phyloP scores from a whole-genome alignment of 2,113 vertebrate species.

The Hypomesus transpacificus region DNA sequence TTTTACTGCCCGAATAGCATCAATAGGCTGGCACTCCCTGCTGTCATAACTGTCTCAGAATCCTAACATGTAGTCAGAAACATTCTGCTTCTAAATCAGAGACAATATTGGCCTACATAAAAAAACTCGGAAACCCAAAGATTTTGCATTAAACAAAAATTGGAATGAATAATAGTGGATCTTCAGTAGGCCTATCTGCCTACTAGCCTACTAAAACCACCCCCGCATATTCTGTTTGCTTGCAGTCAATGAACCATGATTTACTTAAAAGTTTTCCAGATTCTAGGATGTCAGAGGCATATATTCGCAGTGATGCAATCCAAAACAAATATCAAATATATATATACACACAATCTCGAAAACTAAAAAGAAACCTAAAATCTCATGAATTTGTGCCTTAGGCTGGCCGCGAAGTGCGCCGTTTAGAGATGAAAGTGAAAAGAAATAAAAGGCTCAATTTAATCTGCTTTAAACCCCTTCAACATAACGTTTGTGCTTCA shows the following conservation, averaged over 20 bases:
- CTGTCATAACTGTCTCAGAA: no score
- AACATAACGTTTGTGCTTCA: conserved; percentile 85
- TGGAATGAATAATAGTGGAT: conserved; percentile 18
- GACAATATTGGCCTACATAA: no score
- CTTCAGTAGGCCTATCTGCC: conserved; percentile 7
- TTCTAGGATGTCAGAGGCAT: conserved; percentile 25
- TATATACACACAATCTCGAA: conserved; percentile 55
- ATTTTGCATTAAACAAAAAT: conserved; percentile 8
- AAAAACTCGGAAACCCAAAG: not conserved
- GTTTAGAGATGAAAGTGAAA: conserved; percentile 96
- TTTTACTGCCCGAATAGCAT: no score
- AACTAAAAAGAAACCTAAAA: conserved; percentile 61
- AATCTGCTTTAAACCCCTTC: conserved; percentile 97
- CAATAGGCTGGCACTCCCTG: no score
- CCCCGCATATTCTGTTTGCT: conserved; percentile 20
- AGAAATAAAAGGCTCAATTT: conserved; percentile 97
- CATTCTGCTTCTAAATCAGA: no score
- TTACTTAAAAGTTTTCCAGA: conserved; percentile 25
- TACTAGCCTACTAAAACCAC: conserved; percentile 8
- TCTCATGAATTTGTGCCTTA: conserved; percentile 82
- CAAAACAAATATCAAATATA: conserved; percentile 51
- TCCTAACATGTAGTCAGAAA: no score
- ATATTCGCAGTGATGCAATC: conserved; percentile 36
- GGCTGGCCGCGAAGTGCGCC: conserved; percentile 83
- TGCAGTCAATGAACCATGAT: conserved; percentile 27